Evolutionary conservation across 2,113 vertebrate genomes (phyloP), one percentile per base, ranked within the genome.

Genomic region (Rhinogobius similis): DNA sequence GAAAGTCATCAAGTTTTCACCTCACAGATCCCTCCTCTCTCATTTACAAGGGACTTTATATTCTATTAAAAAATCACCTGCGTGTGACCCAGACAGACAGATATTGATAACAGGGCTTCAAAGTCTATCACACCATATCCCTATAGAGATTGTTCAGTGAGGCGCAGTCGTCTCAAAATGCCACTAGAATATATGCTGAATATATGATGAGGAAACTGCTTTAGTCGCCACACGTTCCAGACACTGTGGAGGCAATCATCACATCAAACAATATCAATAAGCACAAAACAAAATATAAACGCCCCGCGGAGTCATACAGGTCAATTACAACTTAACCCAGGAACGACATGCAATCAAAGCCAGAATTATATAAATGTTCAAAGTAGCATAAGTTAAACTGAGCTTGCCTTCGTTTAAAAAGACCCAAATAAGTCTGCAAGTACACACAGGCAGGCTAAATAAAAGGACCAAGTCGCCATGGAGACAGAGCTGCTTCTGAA

Each of bases 221-320:
- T 12, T 16, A 44, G 43, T 44, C 43, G 12, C 10, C 12, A 44
- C 43, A 18, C 43, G 43, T 44, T 16, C 43, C 43, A 44, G 13
- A 44, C 12, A 16, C 12, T 11, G 16, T 11, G 10, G 21, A 52
- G 50, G 50, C 50, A 52, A 52, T 52, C 50, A 23, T 24, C 9
- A 16, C 50, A 52, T 52, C 50, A 52, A 52, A 52, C 50, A 52
- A 23, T 52, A 23, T 23, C 50, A 52, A 52, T 52, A 52, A 52
- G 21, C 50, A 20, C 44, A 46, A 52, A 52, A 21, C 50, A 52
- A 52, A 52, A 52, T 23, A 52, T 6, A 20, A 21, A 10, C 21
- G 11, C 21, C 50, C 50, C 50, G n/a, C 50, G 1, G 50, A 52
- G 50, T 23, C 50, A 52, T 21, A 11, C 50, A 23, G 50, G 50